These are phyloP conservation scores for Scylla paramamosain DNA, from an alignment of 1,140 invertebrate genomes.

Conservation along the genomic window DNA sequence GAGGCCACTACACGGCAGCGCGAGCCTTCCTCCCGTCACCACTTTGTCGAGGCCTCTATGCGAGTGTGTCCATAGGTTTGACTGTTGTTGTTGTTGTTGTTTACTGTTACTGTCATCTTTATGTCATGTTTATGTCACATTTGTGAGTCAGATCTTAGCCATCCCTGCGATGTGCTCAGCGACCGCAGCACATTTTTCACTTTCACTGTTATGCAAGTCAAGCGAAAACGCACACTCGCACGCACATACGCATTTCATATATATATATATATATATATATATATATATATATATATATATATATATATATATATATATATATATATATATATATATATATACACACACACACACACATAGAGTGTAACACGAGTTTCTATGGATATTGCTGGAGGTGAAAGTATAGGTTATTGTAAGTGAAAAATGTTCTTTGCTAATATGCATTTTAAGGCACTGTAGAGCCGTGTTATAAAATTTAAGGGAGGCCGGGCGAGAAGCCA, in stretches of 20 bases:
- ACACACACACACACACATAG: not conserved
- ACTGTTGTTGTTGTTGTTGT: not conserved
- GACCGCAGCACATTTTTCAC: not conserved
- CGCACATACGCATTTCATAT: not conserved
- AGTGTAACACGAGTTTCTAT: no score
- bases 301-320: conserved; percentile 2
- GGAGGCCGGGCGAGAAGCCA: no score
- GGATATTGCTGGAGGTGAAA: no score
- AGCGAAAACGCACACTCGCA: not conserved
- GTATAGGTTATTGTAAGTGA: no score
- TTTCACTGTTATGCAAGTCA: conserved; percentile 29
- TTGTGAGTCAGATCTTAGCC: not conserved
- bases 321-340: not conserved
- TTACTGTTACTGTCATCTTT: not conserved
- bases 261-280: not conserved
- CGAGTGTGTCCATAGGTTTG: not conserved
- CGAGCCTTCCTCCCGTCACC: no score
- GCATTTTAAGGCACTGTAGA: no score
- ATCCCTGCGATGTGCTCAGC: not conserved
- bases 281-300: not conserved
- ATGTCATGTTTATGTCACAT: not conserved
- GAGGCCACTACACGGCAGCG: no score
- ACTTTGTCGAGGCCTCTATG: no score
- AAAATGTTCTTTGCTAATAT: no score
- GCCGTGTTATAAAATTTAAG: no score